phyloP scores from a whole-genome alignment of 1,140 invertebrate species.

The Drosophila biarmipes region DNA sequence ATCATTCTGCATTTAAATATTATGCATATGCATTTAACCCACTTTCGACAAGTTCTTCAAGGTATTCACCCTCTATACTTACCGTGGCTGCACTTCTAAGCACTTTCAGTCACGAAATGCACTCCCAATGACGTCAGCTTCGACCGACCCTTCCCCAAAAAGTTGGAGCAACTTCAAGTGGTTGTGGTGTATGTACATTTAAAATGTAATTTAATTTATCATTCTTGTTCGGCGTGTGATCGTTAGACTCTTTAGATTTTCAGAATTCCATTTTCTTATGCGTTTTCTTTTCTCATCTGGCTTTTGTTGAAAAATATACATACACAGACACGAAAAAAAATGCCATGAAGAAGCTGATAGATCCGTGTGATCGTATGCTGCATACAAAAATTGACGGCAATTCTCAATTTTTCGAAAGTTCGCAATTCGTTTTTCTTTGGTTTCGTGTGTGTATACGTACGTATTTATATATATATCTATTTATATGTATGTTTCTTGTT shows the following conservation, averaged over 20 bases:
- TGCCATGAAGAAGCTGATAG: conserved; percentile 48
- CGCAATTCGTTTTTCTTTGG: conserved; percentile 14
- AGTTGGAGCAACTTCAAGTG: background rate
- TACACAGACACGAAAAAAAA: conserved; percentile 54
- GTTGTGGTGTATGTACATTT: conserved; percentile 58
- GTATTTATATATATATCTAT: conserved; percentile 17
- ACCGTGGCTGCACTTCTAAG: background rate
- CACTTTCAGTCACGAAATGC: conserved; percentile 4
- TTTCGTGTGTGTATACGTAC: conserved; percentile 35
- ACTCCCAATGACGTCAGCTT: background rate
- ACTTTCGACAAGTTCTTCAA: too few species aligned
- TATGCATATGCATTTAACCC: too few species aligned
- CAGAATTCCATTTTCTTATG: conserved; percentile 5
- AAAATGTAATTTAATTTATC: conserved; percentile 76
- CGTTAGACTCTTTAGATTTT: conserved; percentile 24
- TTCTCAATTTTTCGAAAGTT: background rate
- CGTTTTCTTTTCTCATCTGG: background rate
- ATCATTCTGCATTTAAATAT: too few species aligned
- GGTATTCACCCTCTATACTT: background rate
- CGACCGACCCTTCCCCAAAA: background rate
- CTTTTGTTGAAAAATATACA: conserved; percentile 52
- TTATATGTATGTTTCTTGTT: conserved; percentile 25
- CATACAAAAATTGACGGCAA: conserved; percentile 45
- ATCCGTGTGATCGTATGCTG: conserved; percentile 13
- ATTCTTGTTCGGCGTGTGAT: conserved; percentile 37